These are phyloP conservation scores for Leptestheria dahalacensis DNA, from an alignment of 1,140 invertebrate species.

Conservation along the genomic window DNA sequence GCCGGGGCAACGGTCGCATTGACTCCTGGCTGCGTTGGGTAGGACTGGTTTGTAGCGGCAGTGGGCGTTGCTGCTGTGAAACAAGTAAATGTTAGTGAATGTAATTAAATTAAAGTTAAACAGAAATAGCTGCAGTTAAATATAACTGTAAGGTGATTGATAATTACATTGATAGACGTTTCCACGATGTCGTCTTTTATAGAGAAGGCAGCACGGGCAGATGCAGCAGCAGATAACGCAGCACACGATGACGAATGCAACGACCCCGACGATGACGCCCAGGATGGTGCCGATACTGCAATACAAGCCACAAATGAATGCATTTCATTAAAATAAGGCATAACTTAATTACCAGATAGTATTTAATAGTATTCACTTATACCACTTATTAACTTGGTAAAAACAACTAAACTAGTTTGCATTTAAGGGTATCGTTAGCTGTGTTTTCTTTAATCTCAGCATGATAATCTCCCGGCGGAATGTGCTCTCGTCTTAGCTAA, in stretches of 20 bases:
- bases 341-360: no score
- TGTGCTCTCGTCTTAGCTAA: no score
- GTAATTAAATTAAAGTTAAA: not conserved
- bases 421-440: no score
- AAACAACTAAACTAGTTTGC: no score
- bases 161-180: slow-evolving; percentile 7
- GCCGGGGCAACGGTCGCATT: not conserved
- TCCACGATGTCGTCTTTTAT: slow-evolving; percentile 8
- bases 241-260: slow-evolving; percentile 7
- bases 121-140: not conserved
- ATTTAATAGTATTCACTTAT: no score
- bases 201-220: slow-evolving; percentile 12
- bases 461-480: no score
- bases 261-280: not conserved
- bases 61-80: not conserved
- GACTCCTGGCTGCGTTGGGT: not conserved
- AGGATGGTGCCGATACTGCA: slow-evolving; percentile 2
- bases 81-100: not conserved
- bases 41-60: not conserved
- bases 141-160: not conserved
- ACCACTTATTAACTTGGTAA: no score
- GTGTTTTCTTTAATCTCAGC: no score
- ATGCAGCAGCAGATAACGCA: slow-evolving; percentile 15
- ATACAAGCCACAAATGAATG: no score
- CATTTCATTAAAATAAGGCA: no score